A percentile compares a stretch with the other conserved stretches of the same genome.
These are phyloP conservation scores for Choloepus didactylus DNA, from an alignment of 2,797 vertebrate species.

Conservation along the genomic window DNA sequence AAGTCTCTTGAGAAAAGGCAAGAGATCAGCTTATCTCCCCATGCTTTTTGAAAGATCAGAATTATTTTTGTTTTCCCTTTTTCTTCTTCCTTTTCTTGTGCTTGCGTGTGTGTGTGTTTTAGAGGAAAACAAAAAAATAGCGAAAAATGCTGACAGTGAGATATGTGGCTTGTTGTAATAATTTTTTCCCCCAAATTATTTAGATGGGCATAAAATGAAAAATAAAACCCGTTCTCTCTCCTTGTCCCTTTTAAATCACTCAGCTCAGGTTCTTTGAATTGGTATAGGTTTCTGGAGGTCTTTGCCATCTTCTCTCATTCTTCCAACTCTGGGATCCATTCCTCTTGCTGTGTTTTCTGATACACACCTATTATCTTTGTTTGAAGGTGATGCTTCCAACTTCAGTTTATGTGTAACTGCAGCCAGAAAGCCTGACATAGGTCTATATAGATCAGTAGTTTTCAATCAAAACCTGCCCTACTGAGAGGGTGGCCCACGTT, in stretches of 20 bases:
- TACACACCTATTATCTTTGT: not conserved
- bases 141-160: not conserved
- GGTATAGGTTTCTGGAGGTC: not conserved
- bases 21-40: not conserved
- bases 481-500: not conserved
- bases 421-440: not conserved
- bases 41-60: conserved; percentile 49
- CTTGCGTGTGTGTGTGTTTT: not conserved
- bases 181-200: not conserved
- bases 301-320: conserved; percentile 21
- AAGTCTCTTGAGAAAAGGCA: conserved; percentile 37
- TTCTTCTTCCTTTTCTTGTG: not conserved
- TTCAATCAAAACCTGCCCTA: not conserved
- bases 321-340: not conserved
- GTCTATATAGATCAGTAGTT: not conserved
- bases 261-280: conserved; percentile 9
- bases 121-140: not conserved
- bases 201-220: not conserved
- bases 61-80: not conserved
- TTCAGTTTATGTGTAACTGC: not conserved
- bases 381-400: not conserved
- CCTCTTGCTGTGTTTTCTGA: not conserved
- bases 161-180: not conserved
- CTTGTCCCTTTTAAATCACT: not conserved
- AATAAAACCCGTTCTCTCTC: not conserved